Evolutionary conservation across 1,140 invertebrate genomes (phyloP).

Genomic region (Psix sp.): DNA sequence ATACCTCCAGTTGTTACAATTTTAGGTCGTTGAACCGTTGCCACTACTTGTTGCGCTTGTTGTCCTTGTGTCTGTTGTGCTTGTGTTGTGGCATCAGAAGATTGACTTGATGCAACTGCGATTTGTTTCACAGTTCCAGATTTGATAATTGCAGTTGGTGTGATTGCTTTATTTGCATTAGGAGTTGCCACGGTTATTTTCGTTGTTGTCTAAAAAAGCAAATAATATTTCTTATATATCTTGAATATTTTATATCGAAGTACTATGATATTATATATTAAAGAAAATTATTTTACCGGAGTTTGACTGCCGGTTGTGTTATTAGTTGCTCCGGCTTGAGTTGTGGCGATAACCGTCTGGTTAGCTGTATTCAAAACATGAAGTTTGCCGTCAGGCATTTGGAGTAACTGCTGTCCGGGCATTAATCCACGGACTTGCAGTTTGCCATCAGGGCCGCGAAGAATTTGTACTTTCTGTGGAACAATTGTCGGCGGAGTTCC

Average conservation of each 20-base stretch:
- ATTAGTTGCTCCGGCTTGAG: constrained; percentile 34
- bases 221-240: neutral
- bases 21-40: constrained; percentile 63
- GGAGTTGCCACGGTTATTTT: constrained; percentile 55
- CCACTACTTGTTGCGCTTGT: constrained; percentile 67
- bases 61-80: constrained; percentile 59
- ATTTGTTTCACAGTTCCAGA: constrained; percentile 61
- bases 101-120: constrained; percentile 47
- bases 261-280: constrained; percentile 1
- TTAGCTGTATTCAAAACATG: constrained; percentile 86
- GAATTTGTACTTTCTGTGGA: constrained; percentile 92
- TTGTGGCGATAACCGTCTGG: constrained; percentile 61
- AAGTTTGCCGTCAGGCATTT: constrained; percentile 94
- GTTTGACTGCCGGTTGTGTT: constrained; percentile 54
- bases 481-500: constrained; percentile 60
- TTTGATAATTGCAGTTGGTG: constrained; percentile 57
- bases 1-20: constrained; percentile 55
- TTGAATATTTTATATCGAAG: neutral
- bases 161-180: constrained; percentile 35
- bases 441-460: constrained; percentile 92
- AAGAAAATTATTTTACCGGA: constrained; percentile 14
- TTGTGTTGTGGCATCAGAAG: constrained; percentile 33
- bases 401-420: constrained; percentile 94
- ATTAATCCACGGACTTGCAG: constrained; percentile 93
- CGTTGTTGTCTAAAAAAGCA: constrained; percentile 30